These are phyloP conservation scores for Paguma larvata DNA, from an alignment of 2,797 vertebrate species.

Conservation along the genomic window DNA sequence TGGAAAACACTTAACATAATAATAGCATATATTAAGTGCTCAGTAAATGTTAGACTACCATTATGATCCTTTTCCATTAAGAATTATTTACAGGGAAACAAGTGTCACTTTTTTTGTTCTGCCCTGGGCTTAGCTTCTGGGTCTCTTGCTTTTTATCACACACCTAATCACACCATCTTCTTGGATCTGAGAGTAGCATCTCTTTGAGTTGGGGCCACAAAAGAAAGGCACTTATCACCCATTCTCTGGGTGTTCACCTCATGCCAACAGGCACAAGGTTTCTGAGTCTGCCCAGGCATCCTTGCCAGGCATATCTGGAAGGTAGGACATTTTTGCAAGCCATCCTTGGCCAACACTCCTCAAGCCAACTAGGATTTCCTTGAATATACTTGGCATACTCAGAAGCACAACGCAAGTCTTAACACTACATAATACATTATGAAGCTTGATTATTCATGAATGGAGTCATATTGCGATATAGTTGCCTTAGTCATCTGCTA, in stretches of 20 bases:
- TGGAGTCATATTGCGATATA: background rate
- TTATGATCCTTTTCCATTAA: slow-evolving; percentile 23
- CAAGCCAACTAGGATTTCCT: slow-evolving; percentile 56
- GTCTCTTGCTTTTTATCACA: slow-evolving; percentile 16
- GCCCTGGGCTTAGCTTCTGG: background rate
- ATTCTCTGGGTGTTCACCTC: background rate
- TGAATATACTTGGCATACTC: slow-evolving; percentile 24
- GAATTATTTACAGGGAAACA: slow-evolving; percentile 20
- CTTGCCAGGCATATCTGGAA: slow-evolving; percentile 26
- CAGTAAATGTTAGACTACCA: slow-evolving; percentile 5
- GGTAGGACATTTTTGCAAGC: slow-evolving; percentile 44
- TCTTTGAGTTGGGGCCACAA: slow-evolving; percentile 42
- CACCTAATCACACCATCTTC: slow-evolving; percentile 4
- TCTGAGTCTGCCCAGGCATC: background rate
- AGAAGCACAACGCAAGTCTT: slow-evolving; percentile 49
- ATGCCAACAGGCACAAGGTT: background rate
- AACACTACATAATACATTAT: background rate
- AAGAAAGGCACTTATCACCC: slow-evolving; percentile 42
- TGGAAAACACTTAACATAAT: slow-evolving; percentile 18
- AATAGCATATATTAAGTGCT: background rate
- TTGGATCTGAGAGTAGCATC: slow-evolving; percentile 55
- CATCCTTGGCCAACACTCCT: slow-evolving; percentile 38
- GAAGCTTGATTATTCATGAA: slow-evolving; percentile 37
- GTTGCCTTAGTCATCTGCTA: slow-evolving; percentile 45
- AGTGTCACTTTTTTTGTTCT: slow-evolving; percentile 37